Evolutionary conservation across 2,888 invertebrate genomes (phyloP), one percentile per base, ranked within the genome.

Genomic region (Busseola fusca): DNA sequence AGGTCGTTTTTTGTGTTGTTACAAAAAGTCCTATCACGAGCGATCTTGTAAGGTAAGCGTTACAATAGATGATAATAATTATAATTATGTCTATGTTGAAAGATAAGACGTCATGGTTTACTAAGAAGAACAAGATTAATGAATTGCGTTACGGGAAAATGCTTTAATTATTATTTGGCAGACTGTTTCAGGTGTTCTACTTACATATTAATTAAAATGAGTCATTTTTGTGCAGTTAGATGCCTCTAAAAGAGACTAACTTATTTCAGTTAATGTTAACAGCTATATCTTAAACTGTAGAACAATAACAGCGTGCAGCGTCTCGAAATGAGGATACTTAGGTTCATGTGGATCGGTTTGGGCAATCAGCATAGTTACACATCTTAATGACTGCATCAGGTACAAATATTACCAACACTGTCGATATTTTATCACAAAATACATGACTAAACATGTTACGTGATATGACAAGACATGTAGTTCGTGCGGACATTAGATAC

Each of bases 61-160:
- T 81, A 84, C 85, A 80, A 78, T 80, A 76, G 74, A 83, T 78
- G 74, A 79, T 86, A 75, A 77, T 83, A 71, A 80, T 83, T 84
- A 68, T 79, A 66, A 76, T 81, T 81, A 71, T 56, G 72, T 65
- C 64, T 64, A 27, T 63, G 73, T 78, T 75, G 54, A 70, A 58
- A 69, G 72, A 74, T 78, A 75, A 81, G 42, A 57, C 69, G 59
- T 57, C 75, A 64, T 64, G 60, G 60, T 74, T 75, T 63, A 67
- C 54, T 69, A 59, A 67, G 25, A 48, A 57, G 63, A 57, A 72
- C 60, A 71, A 74, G 69, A 73, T 81, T 62, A 80, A 72, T 80
- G 42, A 72, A 70, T 56, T 57, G 30, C 50, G 69, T 80, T 64
- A 70, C 62, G 27, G 56, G 30, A 45, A 74, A 74, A 42, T 54